Evolutionary conservation across 1,140 invertebrate species (phyloP).

Genomic region (Colletes gigas): DNA sequence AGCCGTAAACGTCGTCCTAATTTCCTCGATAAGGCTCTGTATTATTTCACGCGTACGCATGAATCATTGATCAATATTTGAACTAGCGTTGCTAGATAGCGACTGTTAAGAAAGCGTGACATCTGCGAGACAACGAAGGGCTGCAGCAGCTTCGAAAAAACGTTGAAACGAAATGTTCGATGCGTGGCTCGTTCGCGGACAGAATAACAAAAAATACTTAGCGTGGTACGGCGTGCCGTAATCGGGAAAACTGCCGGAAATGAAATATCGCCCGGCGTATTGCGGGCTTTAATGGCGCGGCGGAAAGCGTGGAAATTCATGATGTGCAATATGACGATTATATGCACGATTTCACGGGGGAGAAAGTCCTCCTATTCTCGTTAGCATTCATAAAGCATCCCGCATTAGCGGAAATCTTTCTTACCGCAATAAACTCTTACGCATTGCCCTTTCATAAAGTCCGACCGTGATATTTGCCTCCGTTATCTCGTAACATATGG

Average conservation of each 20-base stretch:
- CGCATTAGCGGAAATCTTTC: slow-evolving; percentile 2
- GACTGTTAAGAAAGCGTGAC: too few relatives aligned
- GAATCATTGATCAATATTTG: too few relatives aligned
- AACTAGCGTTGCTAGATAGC: too few relatives aligned
- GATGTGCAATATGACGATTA: slow-evolving; percentile 29
- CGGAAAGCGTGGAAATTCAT: slow-evolving; percentile 37
- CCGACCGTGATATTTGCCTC: neutral
- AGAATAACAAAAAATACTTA: slow-evolving; percentile 26
- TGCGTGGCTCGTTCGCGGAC: neutral
- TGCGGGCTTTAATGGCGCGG: slow-evolving; percentile 11
- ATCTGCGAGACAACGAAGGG: too few relatives aligned
- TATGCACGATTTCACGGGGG: slow-evolving; percentile 4
- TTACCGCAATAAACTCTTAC: neutral
- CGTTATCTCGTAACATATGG: neutral
- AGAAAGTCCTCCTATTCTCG: slow-evolving; percentile 19
- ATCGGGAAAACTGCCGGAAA: slow-evolving; percentile 31
- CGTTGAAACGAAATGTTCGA: too few relatives aligned
- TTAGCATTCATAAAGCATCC: slow-evolving; percentile 27
- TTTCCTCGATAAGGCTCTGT: too few relatives aligned
- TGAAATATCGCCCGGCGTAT: slow-evolving; percentile 26
- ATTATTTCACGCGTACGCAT: too few relatives aligned
- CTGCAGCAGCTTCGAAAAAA: too few relatives aligned
- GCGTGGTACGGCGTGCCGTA: neutral
- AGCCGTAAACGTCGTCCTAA: too few relatives aligned
- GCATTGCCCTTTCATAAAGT: neutral